Evolutionary conservation across 2,888 invertebrate genomes (phyloP).

Genomic region (Ganaspis brasiliensis): DNA sequence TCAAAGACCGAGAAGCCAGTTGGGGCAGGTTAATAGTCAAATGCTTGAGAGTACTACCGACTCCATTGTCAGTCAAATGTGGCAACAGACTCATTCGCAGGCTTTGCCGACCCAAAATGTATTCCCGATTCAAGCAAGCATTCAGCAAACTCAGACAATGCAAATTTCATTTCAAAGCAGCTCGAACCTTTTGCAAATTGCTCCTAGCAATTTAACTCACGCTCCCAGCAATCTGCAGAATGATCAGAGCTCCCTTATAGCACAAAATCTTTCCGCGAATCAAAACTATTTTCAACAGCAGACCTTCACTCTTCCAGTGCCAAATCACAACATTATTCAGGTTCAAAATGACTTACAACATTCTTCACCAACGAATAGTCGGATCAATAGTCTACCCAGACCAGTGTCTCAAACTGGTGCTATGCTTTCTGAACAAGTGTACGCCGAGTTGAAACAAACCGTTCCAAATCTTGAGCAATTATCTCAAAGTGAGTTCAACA

Average conservation of each 20-base stretch:
- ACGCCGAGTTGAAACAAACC: slow-evolving; percentile 77
- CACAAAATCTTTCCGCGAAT: slow-evolving; percentile 56
- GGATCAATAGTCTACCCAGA: slow-evolving; percentile 39
- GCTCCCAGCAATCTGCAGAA: slow-evolving; percentile 63
- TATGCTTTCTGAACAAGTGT: slow-evolving; percentile 75
- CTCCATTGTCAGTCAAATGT: slow-evolving; percentile 73
- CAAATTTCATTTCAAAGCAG: slow-evolving; percentile 43
- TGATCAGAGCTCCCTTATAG: slow-evolving; percentile 42
- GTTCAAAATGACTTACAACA: slow-evolving; percentile 71
- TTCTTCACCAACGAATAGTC: slow-evolving; percentile 33
- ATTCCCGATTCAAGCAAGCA: slow-evolving; percentile 21
- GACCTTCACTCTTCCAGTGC: slow-evolving; percentile 50
- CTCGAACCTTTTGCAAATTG: slow-evolving; percentile 62
- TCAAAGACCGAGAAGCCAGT: slow-evolving; percentile 70
- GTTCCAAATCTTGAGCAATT: slow-evolving; percentile 78
- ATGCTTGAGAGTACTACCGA: slow-evolving; percentile 70
- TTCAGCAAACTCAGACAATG: slow-evolving; percentile 45
- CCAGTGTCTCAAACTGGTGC: slow-evolving; percentile 62
- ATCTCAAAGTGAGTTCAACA: slow-evolving; percentile 79
- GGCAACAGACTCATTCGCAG: slow-evolving; percentile 74
- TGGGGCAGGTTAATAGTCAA: slow-evolving; percentile 58
- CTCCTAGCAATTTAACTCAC: slow-evolving; percentile 57
- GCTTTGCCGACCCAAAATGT: slow-evolving; percentile 15
- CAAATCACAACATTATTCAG: slow-evolving; percentile 63
- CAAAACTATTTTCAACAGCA: slow-evolving; percentile 59